These are phyloP conservation scores for Liopterus haemorrhoidalis DNA, from an alignment of 2,888 invertebrate genomes.

Conservation along the genomic window DNA sequence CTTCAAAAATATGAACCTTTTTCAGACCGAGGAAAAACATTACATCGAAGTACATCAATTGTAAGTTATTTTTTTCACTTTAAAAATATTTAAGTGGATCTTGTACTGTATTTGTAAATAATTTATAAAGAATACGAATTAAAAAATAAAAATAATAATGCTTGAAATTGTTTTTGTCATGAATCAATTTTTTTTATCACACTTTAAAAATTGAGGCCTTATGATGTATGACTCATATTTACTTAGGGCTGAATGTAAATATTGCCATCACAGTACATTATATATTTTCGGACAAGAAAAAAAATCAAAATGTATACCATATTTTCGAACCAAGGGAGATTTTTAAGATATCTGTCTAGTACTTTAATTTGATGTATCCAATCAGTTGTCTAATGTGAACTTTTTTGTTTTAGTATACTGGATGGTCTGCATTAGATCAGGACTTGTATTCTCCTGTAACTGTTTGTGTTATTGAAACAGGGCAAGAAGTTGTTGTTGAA, in stretches of 20 bases:
- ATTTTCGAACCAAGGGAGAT: too few relatives aligned
- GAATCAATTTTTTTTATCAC: too few relatives aligned
- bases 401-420: slow-evolving; percentile 41
- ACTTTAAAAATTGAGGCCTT: too few relatives aligned
- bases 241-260: too few relatives aligned
- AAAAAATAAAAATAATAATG: background rate
- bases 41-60: slow-evolving; percentile 44
- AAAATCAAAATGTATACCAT: too few relatives aligned
- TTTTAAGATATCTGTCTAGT: too few relatives aligned
- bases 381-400: too few relatives aligned
- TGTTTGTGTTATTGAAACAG: slow-evolving; percentile 39
- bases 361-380: too few relatives aligned
- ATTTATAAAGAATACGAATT: background rate
- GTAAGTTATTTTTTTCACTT: slow-evolving; percentile 36
- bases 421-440: slow-evolving; percentile 44
- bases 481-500: slow-evolving; percentile 41
- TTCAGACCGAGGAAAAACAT: slow-evolving; percentile 40
- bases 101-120: background rate
- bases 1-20: slow-evolving; percentile 48
- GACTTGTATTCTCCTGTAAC: slow-evolving; percentile 43
- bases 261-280: too few relatives aligned
- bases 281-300: too few relatives aligned
- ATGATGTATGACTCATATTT: too few relatives aligned
- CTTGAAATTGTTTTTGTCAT: too few relatives aligned
- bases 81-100: background rate